Evolutionary conservation across 30 jellyfish, hydroid and myxozoan species (phyloP).

Genomic region (Nemopilema nomurai): DNA sequence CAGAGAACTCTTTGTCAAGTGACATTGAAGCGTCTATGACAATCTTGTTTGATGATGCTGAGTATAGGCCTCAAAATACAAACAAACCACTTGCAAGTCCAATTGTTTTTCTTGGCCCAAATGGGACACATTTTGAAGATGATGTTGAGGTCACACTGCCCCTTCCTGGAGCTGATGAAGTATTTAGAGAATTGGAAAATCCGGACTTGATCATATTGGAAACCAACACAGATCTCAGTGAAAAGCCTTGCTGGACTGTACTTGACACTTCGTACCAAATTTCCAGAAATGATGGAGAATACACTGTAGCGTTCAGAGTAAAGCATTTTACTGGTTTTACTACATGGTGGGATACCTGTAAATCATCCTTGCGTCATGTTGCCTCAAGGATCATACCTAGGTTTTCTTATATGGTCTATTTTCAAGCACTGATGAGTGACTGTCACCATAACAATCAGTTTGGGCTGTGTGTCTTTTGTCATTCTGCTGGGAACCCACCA

Average conservation of each 20-base stretch:
- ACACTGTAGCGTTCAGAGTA: conserved; percentile 63
- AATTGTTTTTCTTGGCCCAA: conserved; percentile 75
- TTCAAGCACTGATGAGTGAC: conserved; percentile 92
- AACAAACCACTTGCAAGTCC: conserved; percentile 73
- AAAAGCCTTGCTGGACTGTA: conserved; percentile 72
- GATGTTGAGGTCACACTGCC: conserved; percentile 83
- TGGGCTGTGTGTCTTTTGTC: conserved; percentile 83
- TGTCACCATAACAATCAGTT: conserved; percentile 73
- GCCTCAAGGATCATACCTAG: conserved; percentile 42
- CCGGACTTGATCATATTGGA: conserved; percentile 51
- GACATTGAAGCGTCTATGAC: conserved; percentile 58
- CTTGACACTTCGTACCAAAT: conserved; percentile 36
- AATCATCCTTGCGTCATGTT: conserved; percentile 41
- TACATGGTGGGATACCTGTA: conserved; percentile 61
- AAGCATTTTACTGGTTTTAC: conserved; percentile 80
- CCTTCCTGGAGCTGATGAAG: conserved; percentile 59
- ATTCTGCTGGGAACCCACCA: conserved; percentile 66
- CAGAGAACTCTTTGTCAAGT: conserved; percentile 14
- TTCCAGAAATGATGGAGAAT: conserved; percentile 10
- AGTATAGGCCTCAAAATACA: conserved; percentile 34
- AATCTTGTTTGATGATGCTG: conserved; percentile 61
- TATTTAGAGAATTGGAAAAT: conserved; percentile 9
- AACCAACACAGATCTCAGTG: conserved; percentile 72
- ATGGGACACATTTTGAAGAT: conserved; percentile 55
- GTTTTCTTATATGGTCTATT: conserved; percentile 70